Base-by-base conservation (phyloP, 2,113 vertebrate genomes). In the Myocastor coypus region DNA sequence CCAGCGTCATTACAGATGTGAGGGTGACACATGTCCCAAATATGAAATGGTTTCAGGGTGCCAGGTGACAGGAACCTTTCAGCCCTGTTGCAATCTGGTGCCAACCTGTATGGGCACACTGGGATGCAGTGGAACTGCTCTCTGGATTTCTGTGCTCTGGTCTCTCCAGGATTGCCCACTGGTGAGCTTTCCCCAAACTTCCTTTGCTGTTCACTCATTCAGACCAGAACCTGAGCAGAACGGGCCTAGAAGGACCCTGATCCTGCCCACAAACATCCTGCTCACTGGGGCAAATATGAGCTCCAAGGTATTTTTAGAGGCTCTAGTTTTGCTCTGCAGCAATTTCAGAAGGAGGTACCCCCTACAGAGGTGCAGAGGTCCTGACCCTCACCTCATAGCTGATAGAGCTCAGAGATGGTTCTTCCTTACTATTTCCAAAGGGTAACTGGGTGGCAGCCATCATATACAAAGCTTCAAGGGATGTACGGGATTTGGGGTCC, bases 351-450 rank as follows among this genome's bases (percentile, higher is more conserved):
- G 73, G 52, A 73, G 73, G 8, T 1, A 7, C 42, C 40, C 40
- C 42, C 66, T 95, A 1, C 69, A 46, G 92, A 59, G 63, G 80
- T 12, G 42, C 34, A 24, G 30, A 81, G 55, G 63, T 22, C 66
- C 30, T 61, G 30, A n/a, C 42, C 83, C 28, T 59, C 14, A 28
- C 32, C 4, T 80, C 26, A 46, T 75, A 89, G 66, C 11, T 22
- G 32, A 34, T 10, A 0, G 30, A 61, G 77, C 37, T 89, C 63
- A 6, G 63, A 77, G 61, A 78, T 11, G 61, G 26, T 81, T 71
- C 81, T 59, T 46, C 50, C 57, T 83, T 94, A 1, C 84, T 75
- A 26, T 94, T 84, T 88, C 89, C 80, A 91, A 77, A 52, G 28
- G 90, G 34, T 32, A 0, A 16, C 13, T 2, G 69, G 34, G 7